Evolutionary conservation across 2,113 vertebrate genomes (phyloP).

Genomic region (Galbula dea): DNA sequence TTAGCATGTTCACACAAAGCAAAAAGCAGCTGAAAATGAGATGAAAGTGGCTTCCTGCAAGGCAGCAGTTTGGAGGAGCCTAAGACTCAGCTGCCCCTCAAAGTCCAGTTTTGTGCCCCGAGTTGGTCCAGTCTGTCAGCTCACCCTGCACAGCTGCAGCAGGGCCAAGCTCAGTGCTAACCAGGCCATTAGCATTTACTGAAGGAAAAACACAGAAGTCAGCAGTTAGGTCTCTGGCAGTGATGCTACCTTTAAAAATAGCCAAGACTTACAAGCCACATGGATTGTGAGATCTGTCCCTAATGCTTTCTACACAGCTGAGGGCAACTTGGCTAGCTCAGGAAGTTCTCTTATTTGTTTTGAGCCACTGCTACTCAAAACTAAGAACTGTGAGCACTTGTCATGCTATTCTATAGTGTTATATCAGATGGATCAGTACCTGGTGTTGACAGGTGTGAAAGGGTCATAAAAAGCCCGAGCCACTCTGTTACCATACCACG

Average conservation of each 20-base stretch:
- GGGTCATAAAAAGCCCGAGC: slow-evolving; percentile 86
- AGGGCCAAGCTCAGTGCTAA: neutral
- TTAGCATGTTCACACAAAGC: neutral
- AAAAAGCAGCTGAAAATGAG: neutral
- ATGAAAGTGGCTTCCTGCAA: neutral
- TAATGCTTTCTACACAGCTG: neutral
- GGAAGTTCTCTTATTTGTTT: neutral
- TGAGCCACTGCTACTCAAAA: neutral
- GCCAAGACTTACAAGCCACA: neutral
- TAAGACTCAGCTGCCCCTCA: neutral
- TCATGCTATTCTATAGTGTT: neutral
- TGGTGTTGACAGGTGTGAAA: slow-evolving; percentile 86
- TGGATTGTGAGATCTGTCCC: neutral
- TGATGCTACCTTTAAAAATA: neutral
- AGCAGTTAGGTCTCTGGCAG: neutral
- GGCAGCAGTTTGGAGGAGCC: neutral
- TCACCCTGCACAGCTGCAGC: neutral
- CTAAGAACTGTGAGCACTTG: neutral
- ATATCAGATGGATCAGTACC: slow-evolving; percentile 69
- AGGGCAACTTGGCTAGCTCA: neutral
- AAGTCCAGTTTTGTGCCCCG: neutral
- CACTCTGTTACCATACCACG: slow-evolving; percentile 85
- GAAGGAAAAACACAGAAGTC: neutral
- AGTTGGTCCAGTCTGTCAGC: neutral
- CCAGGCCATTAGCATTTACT: neutral